phyloP scores from a whole-genome alignment of 1,140 invertebrate species.

The Solen grandis region DNA sequence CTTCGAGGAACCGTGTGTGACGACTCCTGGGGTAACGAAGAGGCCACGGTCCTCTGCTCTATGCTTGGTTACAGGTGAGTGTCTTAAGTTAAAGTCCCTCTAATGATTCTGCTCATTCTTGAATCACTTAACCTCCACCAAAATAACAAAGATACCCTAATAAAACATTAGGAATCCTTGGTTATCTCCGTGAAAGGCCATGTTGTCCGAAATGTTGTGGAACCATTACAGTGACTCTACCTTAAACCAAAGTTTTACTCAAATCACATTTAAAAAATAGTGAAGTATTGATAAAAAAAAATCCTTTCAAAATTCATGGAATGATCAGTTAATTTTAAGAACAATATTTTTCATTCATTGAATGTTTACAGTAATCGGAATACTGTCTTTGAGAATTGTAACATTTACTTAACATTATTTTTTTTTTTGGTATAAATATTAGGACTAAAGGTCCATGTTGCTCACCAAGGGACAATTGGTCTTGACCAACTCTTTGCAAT shows the following conservation, averaged over 20 bases:
- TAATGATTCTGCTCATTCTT: too few relatives aligned
- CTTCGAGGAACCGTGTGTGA: constrained; percentile 48
- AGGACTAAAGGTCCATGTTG: not conserved
- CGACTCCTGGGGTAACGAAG: constrained; percentile 47
- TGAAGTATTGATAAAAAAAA: not conserved
- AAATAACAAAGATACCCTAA: too few relatives aligned
- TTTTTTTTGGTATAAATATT: not conserved
- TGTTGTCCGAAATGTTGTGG: too few relatives aligned
- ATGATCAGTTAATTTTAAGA: not conserved
- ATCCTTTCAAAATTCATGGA: not conserved
- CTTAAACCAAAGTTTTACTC: not conserved
- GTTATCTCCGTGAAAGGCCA: too few relatives aligned
- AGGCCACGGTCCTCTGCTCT: constrained; percentile 50
- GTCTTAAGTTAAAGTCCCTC: not conserved
- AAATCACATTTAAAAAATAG: not conserved
- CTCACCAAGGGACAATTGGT: not conserved
- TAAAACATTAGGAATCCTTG: too few relatives aligned
- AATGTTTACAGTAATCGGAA: not conserved
- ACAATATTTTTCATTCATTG: not conserved
- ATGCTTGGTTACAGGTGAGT: constrained; percentile 44
- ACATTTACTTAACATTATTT: not conserved
- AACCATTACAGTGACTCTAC: too few relatives aligned
- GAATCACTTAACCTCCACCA: too few relatives aligned
- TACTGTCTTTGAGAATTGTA: not conserved
- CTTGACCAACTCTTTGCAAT: not conserved